A percentile compares a stretch with the other conserved stretches of the same genome.
Conservation (phyloP, 2,113 vertebrate species). For the Limnothrissa miodon region DNA sequence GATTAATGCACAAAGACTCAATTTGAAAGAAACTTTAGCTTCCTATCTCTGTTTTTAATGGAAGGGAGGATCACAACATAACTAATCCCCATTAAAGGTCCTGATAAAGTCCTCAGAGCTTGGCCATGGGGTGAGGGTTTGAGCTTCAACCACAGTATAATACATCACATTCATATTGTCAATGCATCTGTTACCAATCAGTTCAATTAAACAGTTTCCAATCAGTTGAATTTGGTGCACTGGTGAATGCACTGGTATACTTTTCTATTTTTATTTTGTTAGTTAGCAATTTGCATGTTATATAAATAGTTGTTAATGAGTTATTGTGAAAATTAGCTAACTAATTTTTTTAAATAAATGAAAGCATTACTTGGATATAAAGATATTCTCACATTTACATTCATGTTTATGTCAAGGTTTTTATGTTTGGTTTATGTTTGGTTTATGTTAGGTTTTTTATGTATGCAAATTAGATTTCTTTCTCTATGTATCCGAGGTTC, state of each 20-base stretch:
- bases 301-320: too few relatives aligned
- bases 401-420: too few relatives aligned
- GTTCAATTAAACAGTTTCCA: neutral
- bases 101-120: neutral
- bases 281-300: too few relatives aligned
- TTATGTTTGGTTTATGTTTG: neutral
- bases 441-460: neutral
- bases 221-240: too few relatives aligned
- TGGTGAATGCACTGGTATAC: too few relatives aligned
- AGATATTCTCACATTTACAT: too few relatives aligned
- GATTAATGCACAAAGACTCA: conserved; percentile 1
- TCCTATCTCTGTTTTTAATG: neutral
- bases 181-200: neutral
- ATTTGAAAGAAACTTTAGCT: neutral
- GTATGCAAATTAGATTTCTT: neutral
- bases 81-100: neutral
- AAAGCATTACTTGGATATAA: too few relatives aligned
- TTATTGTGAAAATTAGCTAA: too few relatives aligned
- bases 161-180: neutral
- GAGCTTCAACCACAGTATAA: neutral
- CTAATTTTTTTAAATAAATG: too few relatives aligned
- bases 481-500: neutral
- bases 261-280: too few relatives aligned
- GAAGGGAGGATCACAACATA: neutral
- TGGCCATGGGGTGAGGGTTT: neutral